These are phyloP conservation scores for Diabrotica virgifera DNA, from an alignment of 1,140 invertebrate species.

Conservation along the genomic window DNA sequence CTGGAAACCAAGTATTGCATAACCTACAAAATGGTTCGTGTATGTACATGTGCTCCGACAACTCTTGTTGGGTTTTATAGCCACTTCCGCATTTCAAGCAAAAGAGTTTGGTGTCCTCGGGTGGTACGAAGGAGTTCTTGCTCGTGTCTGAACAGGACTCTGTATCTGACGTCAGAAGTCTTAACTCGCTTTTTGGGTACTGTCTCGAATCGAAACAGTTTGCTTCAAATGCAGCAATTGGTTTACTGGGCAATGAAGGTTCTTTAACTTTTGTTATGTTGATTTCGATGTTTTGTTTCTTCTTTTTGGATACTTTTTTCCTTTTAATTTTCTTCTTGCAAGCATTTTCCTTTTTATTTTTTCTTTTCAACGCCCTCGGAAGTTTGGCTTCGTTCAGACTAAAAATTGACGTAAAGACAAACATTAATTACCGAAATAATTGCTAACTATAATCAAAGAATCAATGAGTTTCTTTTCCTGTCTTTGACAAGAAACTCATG, in stretches of 20 bases:
- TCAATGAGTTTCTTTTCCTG: too few species aligned
- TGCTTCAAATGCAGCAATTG: conserved; percentile 21
- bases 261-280: conserved; percentile 24
- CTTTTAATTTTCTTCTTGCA: conserved; percentile 16
- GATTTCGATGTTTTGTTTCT: conserved; percentile 24
- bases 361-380: too few species aligned
- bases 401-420: too few species aligned
- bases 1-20: conserved; percentile 29
- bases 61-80: conserved; percentile 24
- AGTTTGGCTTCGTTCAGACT: too few species aligned
- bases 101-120: conserved; percentile 27
- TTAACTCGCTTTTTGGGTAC: conserved; percentile 14
- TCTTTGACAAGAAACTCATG: too few species aligned
- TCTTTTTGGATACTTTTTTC: conserved; percentile 9
- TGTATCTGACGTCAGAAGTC: conserved; percentile 28
- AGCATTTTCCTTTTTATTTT: background rate
- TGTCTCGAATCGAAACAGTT: background rate
- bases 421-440: too few species aligned
- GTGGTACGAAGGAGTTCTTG: conserved; percentile 13
- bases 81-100: conserved; percentile 31
- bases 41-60: conserved; percentile 27
- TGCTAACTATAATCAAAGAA: too few species aligned
- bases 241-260: conserved; percentile 19
- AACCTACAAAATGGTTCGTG: conserved; percentile 31
- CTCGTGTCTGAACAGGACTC: conserved; percentile 30